A percentile compares a stretch with the other conserved stretches of the same genome.
Evolutionary conservation across 2,888 invertebrate genomes (phyloP).

Genomic region (Habrosyne pyritoides): DNA sequence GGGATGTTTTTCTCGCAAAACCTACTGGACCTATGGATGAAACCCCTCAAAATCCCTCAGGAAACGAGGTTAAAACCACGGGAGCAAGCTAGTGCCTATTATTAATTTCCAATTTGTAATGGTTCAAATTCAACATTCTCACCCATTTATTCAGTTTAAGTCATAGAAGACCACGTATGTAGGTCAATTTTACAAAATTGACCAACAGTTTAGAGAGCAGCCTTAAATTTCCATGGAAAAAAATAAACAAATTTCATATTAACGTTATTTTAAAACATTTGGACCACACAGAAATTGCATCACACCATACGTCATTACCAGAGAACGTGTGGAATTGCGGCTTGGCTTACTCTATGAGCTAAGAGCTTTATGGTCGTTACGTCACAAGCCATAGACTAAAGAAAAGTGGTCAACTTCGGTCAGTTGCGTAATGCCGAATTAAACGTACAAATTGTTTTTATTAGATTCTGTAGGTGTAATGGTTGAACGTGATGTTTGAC

Average conservation of each 20-base stretch:
- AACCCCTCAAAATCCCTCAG: too few relatives aligned
- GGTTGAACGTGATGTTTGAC: background rate
- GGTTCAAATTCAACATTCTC: too few relatives aligned
- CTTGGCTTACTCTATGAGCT: background rate
- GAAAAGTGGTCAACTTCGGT: background rate
- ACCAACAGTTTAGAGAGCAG: too few relatives aligned
- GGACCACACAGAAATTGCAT: background rate
- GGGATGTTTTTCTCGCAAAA: too few relatives aligned
- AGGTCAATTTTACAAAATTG: too few relatives aligned
- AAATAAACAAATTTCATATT: background rate
- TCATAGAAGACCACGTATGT: too few relatives aligned
- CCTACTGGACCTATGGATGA: too few relatives aligned
- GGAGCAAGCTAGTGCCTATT: too few relatives aligned
- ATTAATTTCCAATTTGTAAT: too few relatives aligned
- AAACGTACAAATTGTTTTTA: background rate
- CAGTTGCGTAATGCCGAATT: background rate
- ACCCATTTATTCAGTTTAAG: too few relatives aligned
- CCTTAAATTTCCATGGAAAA: too few relatives aligned
- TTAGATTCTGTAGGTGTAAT: background rate
- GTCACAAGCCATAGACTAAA: background rate
- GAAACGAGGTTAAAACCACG: too few relatives aligned
- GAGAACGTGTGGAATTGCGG: background rate
- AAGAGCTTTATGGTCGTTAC: constrained; percentile 1
- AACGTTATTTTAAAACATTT: background rate
- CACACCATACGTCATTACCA: background rate